These are phyloP conservation scores for Zapornia atra DNA, from an alignment of 2,113 vertebrate species.

Conservation along the genomic window DNA sequence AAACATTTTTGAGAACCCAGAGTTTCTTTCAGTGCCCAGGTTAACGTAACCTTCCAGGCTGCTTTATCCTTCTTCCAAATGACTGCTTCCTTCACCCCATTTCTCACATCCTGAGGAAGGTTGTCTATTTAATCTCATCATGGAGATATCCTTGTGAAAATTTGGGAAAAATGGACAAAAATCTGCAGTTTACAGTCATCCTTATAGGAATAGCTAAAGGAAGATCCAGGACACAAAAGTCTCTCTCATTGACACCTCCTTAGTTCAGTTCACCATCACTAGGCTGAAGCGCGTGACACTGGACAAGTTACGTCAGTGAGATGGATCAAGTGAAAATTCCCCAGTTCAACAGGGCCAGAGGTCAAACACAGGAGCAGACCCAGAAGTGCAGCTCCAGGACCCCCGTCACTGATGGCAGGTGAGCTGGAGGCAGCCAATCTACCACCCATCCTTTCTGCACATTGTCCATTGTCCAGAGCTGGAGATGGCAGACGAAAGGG, in stretches of 20 bases:
- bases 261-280: background rate
- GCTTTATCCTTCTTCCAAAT: constrained; percentile 10
- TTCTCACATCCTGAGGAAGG: background rate
- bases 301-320: background rate
- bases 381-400: background rate
- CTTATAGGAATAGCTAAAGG: background rate
- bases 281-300: background rate
- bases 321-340: background rate
- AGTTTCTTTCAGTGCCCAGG: constrained; percentile 35
- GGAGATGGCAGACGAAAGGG: accelerated
- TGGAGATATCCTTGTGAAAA: background rate
- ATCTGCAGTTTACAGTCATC: background rate
- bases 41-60: constrained; percentile 5
- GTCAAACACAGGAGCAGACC: background rate
- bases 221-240: background rate
- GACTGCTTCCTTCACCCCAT: background rate
- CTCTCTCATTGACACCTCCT: background rate
- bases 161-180: background rate
- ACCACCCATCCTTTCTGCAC: background rate
- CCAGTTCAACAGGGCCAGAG: background rate
- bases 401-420: background rate
- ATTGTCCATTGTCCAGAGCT: accelerated
- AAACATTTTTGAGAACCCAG: constrained; percentile 42
- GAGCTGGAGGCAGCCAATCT: background rate
- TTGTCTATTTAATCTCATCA: background rate